phyloP scores from a whole-genome alignment of 2,888 invertebrate species.

The Eustalomyia histrio region DNA sequence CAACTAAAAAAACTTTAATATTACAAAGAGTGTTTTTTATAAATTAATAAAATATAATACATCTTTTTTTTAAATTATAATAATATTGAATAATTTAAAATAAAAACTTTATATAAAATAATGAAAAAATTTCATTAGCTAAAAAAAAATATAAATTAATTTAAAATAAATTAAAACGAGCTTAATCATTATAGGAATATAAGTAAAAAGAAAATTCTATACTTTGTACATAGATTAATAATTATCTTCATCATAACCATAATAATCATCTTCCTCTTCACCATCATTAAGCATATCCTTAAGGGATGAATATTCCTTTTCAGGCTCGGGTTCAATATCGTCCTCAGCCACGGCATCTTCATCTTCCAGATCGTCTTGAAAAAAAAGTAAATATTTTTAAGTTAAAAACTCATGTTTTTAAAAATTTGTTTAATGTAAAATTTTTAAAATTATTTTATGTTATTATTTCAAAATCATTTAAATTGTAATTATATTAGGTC shows the following conservation, averaged over 20 bases:
- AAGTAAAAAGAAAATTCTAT: not conserved
- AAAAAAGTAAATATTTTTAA: not conserved
- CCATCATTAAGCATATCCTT: constrained; percentile 83
- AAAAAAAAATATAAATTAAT: not conserved
- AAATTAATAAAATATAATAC: too few species aligned
- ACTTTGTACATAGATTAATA: constrained; percentile 69
- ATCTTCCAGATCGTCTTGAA: constrained; percentile 74
- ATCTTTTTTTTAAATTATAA: too few species aligned
- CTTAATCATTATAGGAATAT: not conserved
- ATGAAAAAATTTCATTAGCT: not conserved
- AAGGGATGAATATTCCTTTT: constrained; percentile 80
- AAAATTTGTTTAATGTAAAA: too few species aligned
- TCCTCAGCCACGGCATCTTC: constrained; percentile 77
- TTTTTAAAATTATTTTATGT: too few species aligned
- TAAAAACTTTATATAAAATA: not conserved
- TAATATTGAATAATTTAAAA: not conserved
- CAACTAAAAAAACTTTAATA: too few species aligned
- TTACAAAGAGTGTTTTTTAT: too few species aligned
- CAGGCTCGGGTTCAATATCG: constrained; percentile 77
- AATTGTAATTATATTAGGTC: too few species aligned
- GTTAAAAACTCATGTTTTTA: not conserved
- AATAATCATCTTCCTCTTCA: constrained; percentile 85
- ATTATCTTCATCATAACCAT: constrained; percentile 85
- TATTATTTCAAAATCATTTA: too few species aligned
- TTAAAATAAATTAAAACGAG: constrained; percentile 2